Evolutionary conservation across 2,797 vertebrate genomes (phyloP).

Genomic region (Avahi laniger): DNA sequence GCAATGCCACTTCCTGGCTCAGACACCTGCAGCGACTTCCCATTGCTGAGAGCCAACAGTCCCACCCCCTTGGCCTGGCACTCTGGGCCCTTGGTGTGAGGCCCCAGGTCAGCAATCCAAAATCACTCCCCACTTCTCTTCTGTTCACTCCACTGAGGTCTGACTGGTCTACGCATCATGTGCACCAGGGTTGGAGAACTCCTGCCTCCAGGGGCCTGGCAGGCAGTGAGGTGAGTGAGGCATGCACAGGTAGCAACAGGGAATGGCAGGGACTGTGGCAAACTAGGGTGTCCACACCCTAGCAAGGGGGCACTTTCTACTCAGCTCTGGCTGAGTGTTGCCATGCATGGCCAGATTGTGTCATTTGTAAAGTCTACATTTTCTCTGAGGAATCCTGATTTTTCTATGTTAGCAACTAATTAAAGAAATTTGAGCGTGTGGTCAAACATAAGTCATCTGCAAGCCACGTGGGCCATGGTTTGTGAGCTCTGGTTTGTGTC

Average conservation of each 20-base stretch:
- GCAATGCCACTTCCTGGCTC: not conserved
- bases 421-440: not conserved
- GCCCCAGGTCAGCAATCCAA: not conserved
- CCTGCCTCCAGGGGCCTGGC: not conserved
- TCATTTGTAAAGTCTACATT: not conserved
- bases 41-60: not conserved
- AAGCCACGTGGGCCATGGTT: not conserved
- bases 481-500: rapidly evolving
- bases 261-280: not conserved
- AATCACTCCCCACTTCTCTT: not conserved
- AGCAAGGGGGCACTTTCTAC: not conserved
- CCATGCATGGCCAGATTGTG: not conserved
- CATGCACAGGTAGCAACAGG: not conserved
- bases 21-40: not conserved
- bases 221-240: not conserved
- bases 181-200: not conserved
- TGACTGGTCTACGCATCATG: not conserved
- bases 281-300: not conserved
- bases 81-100: not conserved
- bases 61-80: not conserved
- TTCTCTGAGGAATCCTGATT: not conserved
- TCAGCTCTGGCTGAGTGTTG: not conserved
- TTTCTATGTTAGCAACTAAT: not conserved
- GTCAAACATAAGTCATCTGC: not conserved
- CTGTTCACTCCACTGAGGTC: not conserved